Percentiles rank a stretch among this genome's conserved stretches.
phyloP scores from a whole-genome alignment of 2,113 vertebrate genomes.

The Chionodraco myersi region DNA sequence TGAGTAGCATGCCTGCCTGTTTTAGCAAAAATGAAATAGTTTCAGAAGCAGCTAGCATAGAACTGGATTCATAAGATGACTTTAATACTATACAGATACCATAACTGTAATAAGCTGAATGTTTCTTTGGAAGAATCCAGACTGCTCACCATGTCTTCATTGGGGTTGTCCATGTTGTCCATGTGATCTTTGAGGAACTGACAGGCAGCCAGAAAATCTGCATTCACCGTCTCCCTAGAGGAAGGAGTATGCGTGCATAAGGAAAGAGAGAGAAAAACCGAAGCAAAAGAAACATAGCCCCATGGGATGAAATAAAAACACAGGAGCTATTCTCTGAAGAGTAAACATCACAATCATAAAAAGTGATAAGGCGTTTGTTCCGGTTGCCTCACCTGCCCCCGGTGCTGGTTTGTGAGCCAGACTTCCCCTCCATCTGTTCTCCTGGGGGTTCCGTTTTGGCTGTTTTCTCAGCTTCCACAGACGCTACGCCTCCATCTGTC shows the following conservation, averaged over 20 bases:
- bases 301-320: neutral
- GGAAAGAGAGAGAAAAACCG: neutral
- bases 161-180: slow-evolving; percentile 85
- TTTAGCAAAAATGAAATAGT: too few relatives aligned
- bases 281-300: neutral
- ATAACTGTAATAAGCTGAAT: neutral
- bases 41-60: too few relatives aligned
- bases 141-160: slow-evolving; percentile 86
- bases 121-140: neutral
- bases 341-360: slow-evolving; percentile 3
- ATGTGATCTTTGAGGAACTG: slow-evolving; percentile 87
- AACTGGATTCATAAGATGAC: too few relatives aligned
- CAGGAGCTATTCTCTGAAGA: neutral
- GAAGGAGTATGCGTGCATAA: neutral
- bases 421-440: slow-evolving; percentile 66
- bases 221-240: slow-evolving; percentile 77
- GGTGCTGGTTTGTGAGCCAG: slow-evolving; percentile 40
- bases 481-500: slow-evolving; percentile 55
- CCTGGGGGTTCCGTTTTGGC: slow-evolving; percentile 49
- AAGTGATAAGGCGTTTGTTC: slow-evolving; percentile 11
- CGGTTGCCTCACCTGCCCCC: slow-evolving; percentile 60
- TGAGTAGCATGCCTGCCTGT: too few relatives aligned
- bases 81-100: too few relatives aligned
- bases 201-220: slow-evolving; percentile 88
- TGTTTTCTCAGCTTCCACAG: slow-evolving; percentile 44